Percentiles rank a stretch among this genome's conserved stretches.
Conservation (phyloP, 1,140 invertebrate genomes). For the Halyomorpha halys region DNA sequence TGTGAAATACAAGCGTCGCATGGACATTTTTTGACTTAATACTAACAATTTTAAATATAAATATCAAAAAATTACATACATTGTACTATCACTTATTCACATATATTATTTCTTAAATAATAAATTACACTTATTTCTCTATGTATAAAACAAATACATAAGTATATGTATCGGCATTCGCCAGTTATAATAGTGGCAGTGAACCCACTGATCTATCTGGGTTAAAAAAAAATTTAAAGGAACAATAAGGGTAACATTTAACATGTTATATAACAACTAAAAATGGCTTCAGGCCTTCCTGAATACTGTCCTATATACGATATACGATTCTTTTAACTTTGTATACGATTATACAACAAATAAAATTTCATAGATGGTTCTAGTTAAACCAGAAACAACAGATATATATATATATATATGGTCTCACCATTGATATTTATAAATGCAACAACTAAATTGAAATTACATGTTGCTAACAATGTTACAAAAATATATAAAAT, state of each 20-base stretch:
- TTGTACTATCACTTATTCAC: conserved; percentile 2
- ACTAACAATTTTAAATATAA: background rate
- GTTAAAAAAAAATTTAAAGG: background rate
- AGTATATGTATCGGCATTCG: background rate
- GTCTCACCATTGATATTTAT: background rate
- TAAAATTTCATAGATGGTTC: background rate
- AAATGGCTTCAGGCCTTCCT: conserved; percentile 2
- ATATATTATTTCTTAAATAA: conserved; percentile 1
- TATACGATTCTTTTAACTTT: background rate
- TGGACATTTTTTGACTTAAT: background rate
- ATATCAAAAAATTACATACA: background rate
- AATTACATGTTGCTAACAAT: background rate
- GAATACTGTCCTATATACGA: background rate
- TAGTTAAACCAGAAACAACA: background rate
- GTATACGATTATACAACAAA: background rate
- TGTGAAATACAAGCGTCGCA: background rate
- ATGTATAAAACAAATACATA: background rate
- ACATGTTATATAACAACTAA: background rate
- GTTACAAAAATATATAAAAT: background rate
- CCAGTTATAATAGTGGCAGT: conserved; percentile 1
- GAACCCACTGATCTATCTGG: conserved; percentile 1
- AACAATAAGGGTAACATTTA: conserved; percentile 7
- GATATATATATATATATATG: background rate
- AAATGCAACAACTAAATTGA: background rate
- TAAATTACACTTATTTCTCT: conserved; percentile 1